A percentile compares a stretch with the other conserved stretches of the same genome.
phyloP scores from a whole-genome alignment of 2,113 vertebrate species.

The Ceyx melanurus region DNA sequence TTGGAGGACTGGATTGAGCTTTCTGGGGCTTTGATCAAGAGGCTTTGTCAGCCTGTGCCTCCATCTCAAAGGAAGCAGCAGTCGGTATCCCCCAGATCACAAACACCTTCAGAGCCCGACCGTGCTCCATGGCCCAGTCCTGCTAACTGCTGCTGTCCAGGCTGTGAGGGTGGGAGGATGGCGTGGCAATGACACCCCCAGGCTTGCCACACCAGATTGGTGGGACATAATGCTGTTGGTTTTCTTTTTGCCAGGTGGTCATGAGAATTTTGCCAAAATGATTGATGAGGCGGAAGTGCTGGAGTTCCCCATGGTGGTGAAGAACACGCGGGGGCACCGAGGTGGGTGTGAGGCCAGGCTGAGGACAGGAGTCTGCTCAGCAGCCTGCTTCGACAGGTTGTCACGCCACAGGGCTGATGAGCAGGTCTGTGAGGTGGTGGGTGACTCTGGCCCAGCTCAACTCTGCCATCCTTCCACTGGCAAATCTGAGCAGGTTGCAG shows the following conservation, averaged over 20 bases:
- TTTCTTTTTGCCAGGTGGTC: conserved; percentile 77
- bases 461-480: not conserved
- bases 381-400: not conserved
- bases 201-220: not conserved
- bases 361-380: not conserved
- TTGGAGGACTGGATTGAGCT: not conserved
- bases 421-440: not conserved
- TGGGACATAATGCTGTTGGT: conserved; percentile 51
- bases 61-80: not conserved
- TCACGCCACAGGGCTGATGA: not conserved
- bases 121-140: not conserved
- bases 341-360: conserved; percentile 70
- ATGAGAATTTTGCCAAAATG: conserved; percentile 87
- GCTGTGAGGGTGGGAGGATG: not conserved
- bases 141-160: not conserved
- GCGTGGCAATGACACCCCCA: not conserved
- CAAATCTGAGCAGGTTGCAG: not conserved
- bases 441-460: not conserved
- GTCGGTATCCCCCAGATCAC: not conserved
- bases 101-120: not conserved
- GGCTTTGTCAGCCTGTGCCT: not conserved
- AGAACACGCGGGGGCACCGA: conserved; percentile 84
- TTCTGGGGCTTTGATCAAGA: not conserved
- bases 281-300: conserved; percentile 85
- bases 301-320: conserved; percentile 86